Base-by-base conservation (phyloP, 2,888 invertebrate species). In the Nephrocerus scutellatus region DNA sequence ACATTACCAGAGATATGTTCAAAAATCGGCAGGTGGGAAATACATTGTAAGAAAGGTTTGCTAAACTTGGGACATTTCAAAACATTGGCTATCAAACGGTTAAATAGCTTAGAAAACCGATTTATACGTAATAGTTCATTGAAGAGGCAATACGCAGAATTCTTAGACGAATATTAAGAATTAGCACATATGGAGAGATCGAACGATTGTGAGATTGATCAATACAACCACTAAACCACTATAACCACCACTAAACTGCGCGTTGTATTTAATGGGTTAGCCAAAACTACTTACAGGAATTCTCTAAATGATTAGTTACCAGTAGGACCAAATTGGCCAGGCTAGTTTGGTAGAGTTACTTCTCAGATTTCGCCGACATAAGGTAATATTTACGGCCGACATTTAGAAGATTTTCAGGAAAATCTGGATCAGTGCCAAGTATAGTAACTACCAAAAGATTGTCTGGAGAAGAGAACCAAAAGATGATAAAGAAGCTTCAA, bases 321-420 rank as follows among this genome's bases (percentile, higher is more conserved):
- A n/a, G n/a, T n/a, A n/a, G n/a, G n/a, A n/a, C n/a, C n/a, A n/a
- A n/a, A n/a, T n/a, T n/a, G n/a, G n/a, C n/a, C n/a, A n/a, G n/a
- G n/a, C n/a, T n/a, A n/a, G n/a, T n/a, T n/a, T n/a, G n/a, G n/a
- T n/a, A n/a, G n/a, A n/a, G n/a, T n/a, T n/a, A n/a, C n/a, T n/a
- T n/a, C n/a, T n/a, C n/a, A n/a, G n/a, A n/a, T n/a, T n/a, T 26
- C 21, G 47, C 20, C 9, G 15, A 2, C 30, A 40, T 24, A 25
- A 19, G 16, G 37, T 36, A 23, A 44, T 40, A 7, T 44, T 67
- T 9, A 53, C 53, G 7, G 46, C 46, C 10, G 50, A 50, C 19
- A 43, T 50, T 5, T 37, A 36, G 23, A 44, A 43, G 14, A 43
- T 44, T 41, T 43, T 39, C 16, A 13, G 21, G 7, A 20, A 3